Evolutionary conservation across 2,113 vertebrate genomes (phyloP).

Genomic region (Protobothrops mucrosquamatus): DNA sequence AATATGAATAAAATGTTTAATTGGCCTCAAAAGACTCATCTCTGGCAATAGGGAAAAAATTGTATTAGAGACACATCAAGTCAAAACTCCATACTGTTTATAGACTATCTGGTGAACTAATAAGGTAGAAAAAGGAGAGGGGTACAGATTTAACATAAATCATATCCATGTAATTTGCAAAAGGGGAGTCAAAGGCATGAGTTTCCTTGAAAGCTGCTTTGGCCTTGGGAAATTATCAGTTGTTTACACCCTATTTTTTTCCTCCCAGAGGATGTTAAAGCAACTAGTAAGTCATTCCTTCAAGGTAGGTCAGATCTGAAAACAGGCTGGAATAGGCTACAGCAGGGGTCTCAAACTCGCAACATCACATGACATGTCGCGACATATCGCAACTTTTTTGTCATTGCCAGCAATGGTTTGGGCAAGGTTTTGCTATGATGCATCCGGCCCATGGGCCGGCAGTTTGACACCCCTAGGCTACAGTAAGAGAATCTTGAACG

Average conservation of each 20-base stretch:
- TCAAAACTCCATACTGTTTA: not conserved
- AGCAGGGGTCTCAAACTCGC: not conserved
- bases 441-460: too few relatives aligned
- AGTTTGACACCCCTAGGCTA: not conserved
- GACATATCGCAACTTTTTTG: too few relatives aligned
- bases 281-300: not conserved
- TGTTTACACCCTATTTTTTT: not conserved
- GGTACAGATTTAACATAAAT: not conserved
- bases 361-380: too few relatives aligned
- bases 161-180: not conserved
- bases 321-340: not conserved
- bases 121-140: not conserved
- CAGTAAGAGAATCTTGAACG: not conserved
- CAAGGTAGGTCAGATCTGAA: not conserved
- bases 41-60: not conserved
- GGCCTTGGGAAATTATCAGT: not conserved
- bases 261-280: not conserved
- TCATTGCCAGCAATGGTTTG: too few relatives aligned
- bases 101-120: not conserved
- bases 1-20: not conserved
- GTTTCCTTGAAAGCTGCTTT: not conserved
- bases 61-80: not conserved
- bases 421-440: too few relatives aligned
- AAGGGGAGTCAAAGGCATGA: not conserved
- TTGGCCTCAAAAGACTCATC: not conserved